phyloP scores from a whole-genome alignment of 2,888 invertebrate species.

The Catocala nupta region DNA sequence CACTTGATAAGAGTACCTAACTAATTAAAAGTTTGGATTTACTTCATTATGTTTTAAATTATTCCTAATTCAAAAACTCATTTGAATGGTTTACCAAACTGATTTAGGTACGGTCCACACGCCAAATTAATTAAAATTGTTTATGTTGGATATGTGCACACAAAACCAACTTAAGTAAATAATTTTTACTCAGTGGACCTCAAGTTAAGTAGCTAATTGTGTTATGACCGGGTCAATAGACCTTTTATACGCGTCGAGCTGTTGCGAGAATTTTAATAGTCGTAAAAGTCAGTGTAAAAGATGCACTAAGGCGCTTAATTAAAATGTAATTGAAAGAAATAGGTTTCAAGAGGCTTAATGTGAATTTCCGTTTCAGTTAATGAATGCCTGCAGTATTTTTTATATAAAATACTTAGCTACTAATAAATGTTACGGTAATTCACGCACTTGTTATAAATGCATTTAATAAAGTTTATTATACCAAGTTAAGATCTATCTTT shows the following conservation, averaged over 20 bases:
- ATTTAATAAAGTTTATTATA: too few species aligned
- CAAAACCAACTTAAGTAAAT: conserved; percentile 1
- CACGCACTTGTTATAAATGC: too few species aligned
- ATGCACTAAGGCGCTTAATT: conserved; percentile 25
- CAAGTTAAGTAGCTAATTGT: conserved; percentile 54
- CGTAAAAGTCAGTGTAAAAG: conserved; percentile 33
- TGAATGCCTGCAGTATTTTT: too few species aligned
- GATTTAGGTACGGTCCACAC: conserved; percentile 14
- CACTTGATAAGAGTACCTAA: conserved; percentile 32
- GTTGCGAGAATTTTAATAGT: conserved; percentile 45
- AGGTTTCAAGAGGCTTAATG: not conserved
- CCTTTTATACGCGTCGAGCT: conserved; percentile 49
- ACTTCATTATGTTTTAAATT: conserved; percentile 36
- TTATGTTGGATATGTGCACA: conserved; percentile 23
- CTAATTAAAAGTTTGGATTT: conserved; percentile 47
- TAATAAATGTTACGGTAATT: too few species aligned
- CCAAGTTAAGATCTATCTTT: too few species aligned
- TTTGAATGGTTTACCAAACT: conserved; percentile 27
- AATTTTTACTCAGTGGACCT: conserved; percentile 18
- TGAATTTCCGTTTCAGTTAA: not conserved
- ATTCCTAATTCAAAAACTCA: conserved; percentile 25
- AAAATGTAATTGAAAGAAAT: conserved; percentile 4
- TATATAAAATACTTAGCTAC: too few species aligned
- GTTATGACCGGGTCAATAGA: conserved; percentile 56
- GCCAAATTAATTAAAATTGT: conserved; percentile 19